phyloP scores from a whole-genome alignment of 2,113 vertebrate genomes.

The Zosterops hypoxanthus region DNA sequence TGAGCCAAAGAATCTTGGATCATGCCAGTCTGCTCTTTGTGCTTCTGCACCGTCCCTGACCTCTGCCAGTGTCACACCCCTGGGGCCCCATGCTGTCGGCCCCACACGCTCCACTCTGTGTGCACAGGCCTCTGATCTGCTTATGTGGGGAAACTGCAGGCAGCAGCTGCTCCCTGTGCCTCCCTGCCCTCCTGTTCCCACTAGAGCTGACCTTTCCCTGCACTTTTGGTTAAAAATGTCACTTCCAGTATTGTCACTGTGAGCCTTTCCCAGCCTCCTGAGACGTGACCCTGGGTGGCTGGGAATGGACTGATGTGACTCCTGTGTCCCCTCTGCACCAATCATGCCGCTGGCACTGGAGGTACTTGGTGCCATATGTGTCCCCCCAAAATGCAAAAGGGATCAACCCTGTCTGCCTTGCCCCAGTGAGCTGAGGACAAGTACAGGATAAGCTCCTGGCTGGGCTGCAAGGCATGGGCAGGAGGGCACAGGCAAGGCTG shows the following conservation, averaged over 20 bases:
- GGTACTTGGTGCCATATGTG: accelerated
- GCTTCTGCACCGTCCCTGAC: neutral
- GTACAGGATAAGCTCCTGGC: neutral
- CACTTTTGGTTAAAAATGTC: neutral
- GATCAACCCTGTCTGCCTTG: neutral
- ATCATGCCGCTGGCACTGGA: accelerated
- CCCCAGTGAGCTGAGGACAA: neutral
- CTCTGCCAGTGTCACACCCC: neutral
- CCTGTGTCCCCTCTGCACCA: accelerated
- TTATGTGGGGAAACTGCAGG: neutral
- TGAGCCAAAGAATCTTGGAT: neutral
- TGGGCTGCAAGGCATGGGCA: accelerated
- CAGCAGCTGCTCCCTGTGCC: neutral
- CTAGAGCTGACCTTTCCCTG: neutral
- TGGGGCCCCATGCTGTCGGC: accelerated
- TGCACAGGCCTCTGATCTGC: neutral
- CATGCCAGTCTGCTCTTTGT: neutral
- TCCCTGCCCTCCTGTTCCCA: neutral
- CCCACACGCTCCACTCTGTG: accelerated
- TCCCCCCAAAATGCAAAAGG: neutral
- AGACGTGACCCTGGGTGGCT: neutral
- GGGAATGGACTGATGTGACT: accelerated
- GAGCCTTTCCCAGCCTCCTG: neutral
- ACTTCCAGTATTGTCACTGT: neutral
- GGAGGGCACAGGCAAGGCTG: neutral